These are phyloP conservation scores for Mythimna albipuncta DNA, from an alignment of 2,888 invertebrate genomes.

Conservation along the genomic window DNA sequence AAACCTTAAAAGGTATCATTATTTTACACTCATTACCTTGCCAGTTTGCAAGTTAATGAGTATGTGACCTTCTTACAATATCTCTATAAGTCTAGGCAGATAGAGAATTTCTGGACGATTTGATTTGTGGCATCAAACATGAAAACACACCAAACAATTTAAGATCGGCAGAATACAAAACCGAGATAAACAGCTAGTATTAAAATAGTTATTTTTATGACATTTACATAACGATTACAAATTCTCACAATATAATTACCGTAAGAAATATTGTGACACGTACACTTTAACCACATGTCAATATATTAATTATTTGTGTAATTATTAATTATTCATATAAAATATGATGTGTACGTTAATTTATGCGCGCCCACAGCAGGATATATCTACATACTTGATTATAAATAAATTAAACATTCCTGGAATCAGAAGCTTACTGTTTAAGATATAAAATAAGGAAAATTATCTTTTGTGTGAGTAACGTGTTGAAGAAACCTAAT, in stretches of 20 bases:
- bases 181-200: background rate
- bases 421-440: slow-evolving; percentile 11
- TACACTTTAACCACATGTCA: background rate
- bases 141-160: too few species aligned
- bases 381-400: background rate
- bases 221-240: slow-evolving; percentile 5
- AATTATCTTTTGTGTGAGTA: slow-evolving; percentile 15
- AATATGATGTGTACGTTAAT: slow-evolving; percentile 19
- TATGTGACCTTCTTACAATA: too few species aligned
- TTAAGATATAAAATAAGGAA: background rate
- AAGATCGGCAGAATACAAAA: background rate
- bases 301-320: slow-evolving; percentile 3
- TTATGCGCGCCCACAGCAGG: slow-evolving; percentile 7
- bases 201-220: background rate
- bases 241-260: background rate
- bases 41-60: too few species aligned
- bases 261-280: slow-evolving; percentile 8
- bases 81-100: too few species aligned
- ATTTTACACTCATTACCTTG: too few species aligned
- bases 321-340: slow-evolving; percentile 13
- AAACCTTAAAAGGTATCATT: too few species aligned
- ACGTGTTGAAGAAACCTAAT: slow-evolving; percentile 14
- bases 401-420: slow-evolving; percentile 8
- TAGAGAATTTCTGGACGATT: too few species aligned
- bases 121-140: too few species aligned